These are phyloP conservation scores for Pristionchus japonicus DNA, from an alignment of 2,888 invertebrate genomes.

Conservation along the genomic window DNA sequence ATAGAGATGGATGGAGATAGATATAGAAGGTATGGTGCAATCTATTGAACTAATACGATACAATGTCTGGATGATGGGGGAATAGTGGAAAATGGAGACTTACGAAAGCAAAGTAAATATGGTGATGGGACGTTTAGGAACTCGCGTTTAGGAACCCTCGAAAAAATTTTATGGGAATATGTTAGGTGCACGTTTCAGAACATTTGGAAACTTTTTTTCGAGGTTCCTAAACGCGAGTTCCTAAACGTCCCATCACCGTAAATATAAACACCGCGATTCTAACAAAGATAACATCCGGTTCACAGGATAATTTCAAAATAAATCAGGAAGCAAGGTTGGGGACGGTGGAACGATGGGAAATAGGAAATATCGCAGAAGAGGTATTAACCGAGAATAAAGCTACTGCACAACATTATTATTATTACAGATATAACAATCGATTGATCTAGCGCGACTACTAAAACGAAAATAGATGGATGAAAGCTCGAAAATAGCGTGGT, in stretches of 20 bases:
- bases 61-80: not conserved
- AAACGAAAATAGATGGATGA: not conserved
- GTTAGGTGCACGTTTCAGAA: no score
- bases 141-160: not conserved
- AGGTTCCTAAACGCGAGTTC: no score
- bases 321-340: not conserved
- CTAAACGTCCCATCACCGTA: no score
- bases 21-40: not conserved
- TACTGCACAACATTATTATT: not conserved
- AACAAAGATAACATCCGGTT: not conserved
- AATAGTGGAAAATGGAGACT: not conserved
- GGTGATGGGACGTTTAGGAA: not conserved
- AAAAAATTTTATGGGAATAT: no score
- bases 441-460: constrained; percentile 27
- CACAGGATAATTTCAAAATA: no score
- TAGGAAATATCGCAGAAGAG: not conserved
- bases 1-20: not conserved
- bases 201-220: no score
- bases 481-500: not conserved
- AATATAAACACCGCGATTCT: not conserved
- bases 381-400: constrained; percentile 15
- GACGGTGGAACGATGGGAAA: constrained; percentile 13
- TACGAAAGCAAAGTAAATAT: constrained; percentile 17
- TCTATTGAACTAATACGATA: not conserved
- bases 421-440: not conserved